Conservation (phyloP, 23 tunicate genomes). For the Halocynthia roretzi region DNA sequence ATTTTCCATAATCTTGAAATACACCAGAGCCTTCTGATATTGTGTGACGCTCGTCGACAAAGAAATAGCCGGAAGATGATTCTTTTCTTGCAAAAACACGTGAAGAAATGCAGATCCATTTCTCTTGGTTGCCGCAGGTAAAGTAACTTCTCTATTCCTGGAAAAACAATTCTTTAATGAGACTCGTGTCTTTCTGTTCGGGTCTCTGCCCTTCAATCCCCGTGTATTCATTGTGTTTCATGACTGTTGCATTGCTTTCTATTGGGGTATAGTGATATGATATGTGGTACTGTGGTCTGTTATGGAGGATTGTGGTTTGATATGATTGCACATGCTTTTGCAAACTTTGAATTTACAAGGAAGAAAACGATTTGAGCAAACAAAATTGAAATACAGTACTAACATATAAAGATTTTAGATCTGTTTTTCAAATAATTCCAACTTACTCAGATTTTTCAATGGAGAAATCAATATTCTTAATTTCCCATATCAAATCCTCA, state of each 20-base stretch:
- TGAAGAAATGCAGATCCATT: slow-evolving; percentile 54
- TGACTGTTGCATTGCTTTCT: too few relatives aligned
- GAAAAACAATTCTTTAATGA: background rate
- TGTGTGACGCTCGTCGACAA: slow-evolving; percentile 16
- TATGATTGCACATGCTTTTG: too few relatives aligned
- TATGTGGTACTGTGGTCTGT: too few relatives aligned
- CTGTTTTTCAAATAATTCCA: background rate
- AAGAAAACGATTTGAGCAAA: background rate
- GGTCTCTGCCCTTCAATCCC: too few relatives aligned
- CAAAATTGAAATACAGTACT: background rate
- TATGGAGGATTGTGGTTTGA: too few relatives aligned
- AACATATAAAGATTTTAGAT: background rate
- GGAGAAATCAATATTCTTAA: slow-evolving; percentile 11
- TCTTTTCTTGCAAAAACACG: slow-evolving; percentile 23
- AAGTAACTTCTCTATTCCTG: slow-evolving; percentile 6
- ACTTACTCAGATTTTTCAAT: slow-evolving; percentile 27
- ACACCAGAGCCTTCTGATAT: slow-evolving; percentile 29
- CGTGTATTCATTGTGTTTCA: too few relatives aligned
- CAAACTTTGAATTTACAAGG: too few relatives aligned
- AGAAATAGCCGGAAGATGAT: slow-evolving; percentile 7
- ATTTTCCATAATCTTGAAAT: slow-evolving; percentile 38
- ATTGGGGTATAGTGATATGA: too few relatives aligned
- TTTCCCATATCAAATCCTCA: slow-evolving; percentile 6
- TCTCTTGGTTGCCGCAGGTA: slow-evolving; percentile 14
- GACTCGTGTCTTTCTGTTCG: too few relatives aligned